Evolutionary conservation across 2,797 vertebrate genomes (phyloP).

Genomic region (Pogonophryne albipinna): DNA sequence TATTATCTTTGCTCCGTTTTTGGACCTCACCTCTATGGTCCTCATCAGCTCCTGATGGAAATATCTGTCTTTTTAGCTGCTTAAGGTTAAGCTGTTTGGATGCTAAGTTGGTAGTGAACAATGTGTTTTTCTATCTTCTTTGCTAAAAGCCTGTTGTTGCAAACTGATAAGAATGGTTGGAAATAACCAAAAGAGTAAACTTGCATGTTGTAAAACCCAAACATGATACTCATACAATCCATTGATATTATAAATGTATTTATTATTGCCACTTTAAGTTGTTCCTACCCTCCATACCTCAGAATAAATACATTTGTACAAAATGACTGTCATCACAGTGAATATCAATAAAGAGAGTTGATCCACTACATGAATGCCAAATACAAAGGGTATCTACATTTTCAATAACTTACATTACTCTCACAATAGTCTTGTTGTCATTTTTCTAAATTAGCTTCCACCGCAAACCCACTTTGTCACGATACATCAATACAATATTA

Average conservation of each 20-base stretch:
- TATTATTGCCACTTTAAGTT: slow-evolving; percentile 8
- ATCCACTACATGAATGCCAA: slow-evolving; percentile 13
- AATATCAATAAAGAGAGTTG: slow-evolving; percentile 6
- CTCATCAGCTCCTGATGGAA: not conserved
- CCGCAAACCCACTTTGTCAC: slow-evolving; percentile 30
- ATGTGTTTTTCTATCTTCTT: not conserved
- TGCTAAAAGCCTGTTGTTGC: not conserved
- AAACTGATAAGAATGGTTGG: not conserved
- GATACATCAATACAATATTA: slow-evolving; percentile 33
- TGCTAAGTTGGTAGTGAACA: not conserved
- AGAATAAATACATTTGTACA: slow-evolving; percentile 7
- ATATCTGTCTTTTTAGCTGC: too few relatives aligned
- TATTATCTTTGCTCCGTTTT: not conserved
- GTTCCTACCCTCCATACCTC: not conserved
- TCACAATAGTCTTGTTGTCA: not conserved
- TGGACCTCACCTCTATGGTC: not conserved
- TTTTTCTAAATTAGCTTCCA: slow-evolving; percentile 21
- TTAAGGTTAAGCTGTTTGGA: not conserved
- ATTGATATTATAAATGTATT: slow-evolving; percentile 5
- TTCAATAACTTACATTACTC: slow-evolving; percentile 12
- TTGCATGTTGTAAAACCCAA: not conserved
- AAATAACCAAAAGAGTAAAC: not conserved
- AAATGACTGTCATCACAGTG: slow-evolving; percentile 12
- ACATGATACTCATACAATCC: not conserved
- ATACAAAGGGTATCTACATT: not conserved